These are phyloP conservation scores for Polypterus senegalus DNA, from an alignment of 2,113 vertebrate genomes.

Conservation along the genomic window DNA sequence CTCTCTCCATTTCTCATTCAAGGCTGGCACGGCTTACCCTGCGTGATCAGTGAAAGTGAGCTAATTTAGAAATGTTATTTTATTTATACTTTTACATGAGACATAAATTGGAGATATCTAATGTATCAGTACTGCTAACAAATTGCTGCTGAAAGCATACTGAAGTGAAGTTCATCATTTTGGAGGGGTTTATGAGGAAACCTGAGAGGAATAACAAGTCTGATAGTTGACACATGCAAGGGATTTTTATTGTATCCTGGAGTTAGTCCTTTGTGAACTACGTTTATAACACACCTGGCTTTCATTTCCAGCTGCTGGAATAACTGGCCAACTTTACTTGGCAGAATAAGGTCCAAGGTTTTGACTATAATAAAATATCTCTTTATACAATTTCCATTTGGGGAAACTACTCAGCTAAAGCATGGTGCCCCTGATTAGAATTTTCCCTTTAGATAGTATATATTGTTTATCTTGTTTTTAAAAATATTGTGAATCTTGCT, in stretches of 20 bases:
- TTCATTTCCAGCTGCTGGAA: neutral
- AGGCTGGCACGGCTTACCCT: too few relatives aligned
- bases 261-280: neutral
- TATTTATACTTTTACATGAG: too few relatives aligned
- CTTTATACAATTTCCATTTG: neutral
- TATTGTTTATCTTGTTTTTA: too few relatives aligned
- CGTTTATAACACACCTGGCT: slow-evolving; percentile 4
- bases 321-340: neutral
- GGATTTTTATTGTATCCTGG: neutral
- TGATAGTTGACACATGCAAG: neutral
- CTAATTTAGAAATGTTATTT: too few relatives aligned
- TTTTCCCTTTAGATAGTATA: neutral
- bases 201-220: neutral
- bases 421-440: neutral
- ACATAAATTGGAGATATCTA: too few relatives aligned
- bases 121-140: neutral
- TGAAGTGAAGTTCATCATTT: neutral
- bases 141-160: neutral
- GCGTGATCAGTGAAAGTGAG: too few relatives aligned
- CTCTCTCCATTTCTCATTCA: too few relatives aligned
- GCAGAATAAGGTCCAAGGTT: neutral
- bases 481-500: too few relatives aligned
- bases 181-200: slow-evolving; percentile 1
- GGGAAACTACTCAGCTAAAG: neutral
- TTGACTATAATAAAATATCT: neutral